Evolutionary conservation across 2,797 vertebrate species (phyloP).

Genomic region (Florisuga fusca): DNA sequence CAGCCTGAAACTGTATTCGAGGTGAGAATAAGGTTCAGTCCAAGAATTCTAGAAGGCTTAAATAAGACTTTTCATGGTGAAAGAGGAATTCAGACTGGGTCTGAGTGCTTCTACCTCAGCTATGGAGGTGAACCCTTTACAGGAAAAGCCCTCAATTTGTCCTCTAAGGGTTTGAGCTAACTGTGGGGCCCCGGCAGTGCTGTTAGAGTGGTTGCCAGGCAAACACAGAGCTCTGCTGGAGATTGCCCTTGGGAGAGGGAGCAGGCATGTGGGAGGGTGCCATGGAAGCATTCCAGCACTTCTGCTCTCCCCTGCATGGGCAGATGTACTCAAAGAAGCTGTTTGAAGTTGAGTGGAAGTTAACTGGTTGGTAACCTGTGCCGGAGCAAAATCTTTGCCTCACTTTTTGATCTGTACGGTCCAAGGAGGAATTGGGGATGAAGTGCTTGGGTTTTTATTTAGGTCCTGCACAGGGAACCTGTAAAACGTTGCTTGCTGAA

Average conservation of each 20-base stretch:
- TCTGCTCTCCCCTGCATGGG: no score
- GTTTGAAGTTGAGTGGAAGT: neutral
- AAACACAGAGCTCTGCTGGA: neutral
- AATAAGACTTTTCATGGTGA: neutral
- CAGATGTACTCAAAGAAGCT: neutral
- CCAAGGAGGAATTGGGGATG: neutral
- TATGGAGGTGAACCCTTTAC: neutral
- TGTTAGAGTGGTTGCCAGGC: neutral
- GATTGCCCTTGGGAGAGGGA: neutral
- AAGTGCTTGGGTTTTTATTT: neutral
- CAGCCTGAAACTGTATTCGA: neutral
- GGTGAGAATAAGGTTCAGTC: neutral
- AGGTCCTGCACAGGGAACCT: neutral
- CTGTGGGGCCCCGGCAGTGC: neutral
- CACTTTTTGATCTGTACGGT: neutral
- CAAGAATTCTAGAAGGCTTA: neutral
- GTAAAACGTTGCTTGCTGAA: neutral
- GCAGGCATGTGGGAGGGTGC: accelerated
- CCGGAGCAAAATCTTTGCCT: neutral
- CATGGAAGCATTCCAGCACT: accelerated
- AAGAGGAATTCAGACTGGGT: neutral
- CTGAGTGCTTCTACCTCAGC: neutral
- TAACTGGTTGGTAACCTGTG: neutral
- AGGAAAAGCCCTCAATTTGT: neutral
- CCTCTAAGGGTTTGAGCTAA: neutral